Conservation (phyloP, 2,888 invertebrate genomes). For the Leucophora obtusa region DNA sequence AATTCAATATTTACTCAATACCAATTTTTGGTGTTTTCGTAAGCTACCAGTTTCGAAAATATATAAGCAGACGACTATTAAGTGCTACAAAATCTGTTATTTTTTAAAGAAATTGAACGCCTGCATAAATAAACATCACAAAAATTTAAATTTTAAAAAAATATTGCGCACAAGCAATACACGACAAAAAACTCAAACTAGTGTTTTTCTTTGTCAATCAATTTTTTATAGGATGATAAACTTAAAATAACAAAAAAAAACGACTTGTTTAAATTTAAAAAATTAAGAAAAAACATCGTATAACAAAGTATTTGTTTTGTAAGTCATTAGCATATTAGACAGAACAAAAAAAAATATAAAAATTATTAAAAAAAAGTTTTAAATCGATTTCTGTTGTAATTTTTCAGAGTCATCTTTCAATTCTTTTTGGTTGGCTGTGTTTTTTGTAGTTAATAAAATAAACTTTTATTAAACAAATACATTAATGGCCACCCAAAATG, state of each 20-base stretch:
- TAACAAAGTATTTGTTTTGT: constrained; percentile 32
- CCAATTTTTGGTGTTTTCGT: constrained; percentile 23
- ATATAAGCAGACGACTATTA: not conserved
- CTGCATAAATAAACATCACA: constrained; percentile 7
- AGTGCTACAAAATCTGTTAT: not conserved
- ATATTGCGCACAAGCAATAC: not conserved
- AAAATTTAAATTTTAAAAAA: constrained; percentile 1
- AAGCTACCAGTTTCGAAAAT: constrained; percentile 48
- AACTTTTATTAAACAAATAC: constrained; percentile 12
- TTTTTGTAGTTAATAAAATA: constrained; percentile 16
- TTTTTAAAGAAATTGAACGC: constrained; percentile 4
- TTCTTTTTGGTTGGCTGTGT: not conserved
- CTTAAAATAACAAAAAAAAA: constrained; percentile 23
- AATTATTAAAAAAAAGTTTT: constrained; percentile 9
- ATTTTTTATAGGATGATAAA: constrained; percentile 36
- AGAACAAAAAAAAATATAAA: constrained; percentile 20
- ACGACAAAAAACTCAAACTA: not conserved
- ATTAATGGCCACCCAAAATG: constrained; percentile 44
- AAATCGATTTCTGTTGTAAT: constrained; percentile 29
- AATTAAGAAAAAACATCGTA: constrained; percentile 2
- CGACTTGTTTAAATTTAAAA: not conserved
- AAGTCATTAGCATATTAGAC: constrained; percentile 41
- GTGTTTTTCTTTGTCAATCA: constrained; percentile 27
- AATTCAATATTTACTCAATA: constrained; percentile 17
- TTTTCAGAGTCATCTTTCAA: constrained; percentile 28